Evolutionary conservation across 2,888 invertebrate species (phyloP).

Genomic region (Tillus elongatus): DNA sequence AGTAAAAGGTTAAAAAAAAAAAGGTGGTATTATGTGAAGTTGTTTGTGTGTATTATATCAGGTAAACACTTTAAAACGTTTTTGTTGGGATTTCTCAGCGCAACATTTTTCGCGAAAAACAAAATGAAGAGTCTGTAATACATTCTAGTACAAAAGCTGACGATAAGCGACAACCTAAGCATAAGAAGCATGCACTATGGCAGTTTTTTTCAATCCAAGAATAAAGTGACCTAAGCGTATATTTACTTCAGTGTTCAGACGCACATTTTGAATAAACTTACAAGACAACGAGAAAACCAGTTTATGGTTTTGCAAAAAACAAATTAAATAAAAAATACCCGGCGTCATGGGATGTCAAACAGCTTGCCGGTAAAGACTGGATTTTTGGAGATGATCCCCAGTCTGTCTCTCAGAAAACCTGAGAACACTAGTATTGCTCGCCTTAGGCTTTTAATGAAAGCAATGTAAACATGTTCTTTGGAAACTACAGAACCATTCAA

Average conservation of each 20-base stretch:
- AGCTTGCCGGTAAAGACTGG: conserved; percentile 23
- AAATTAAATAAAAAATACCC: conserved; percentile 14
- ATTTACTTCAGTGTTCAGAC: conserved; percentile 3
- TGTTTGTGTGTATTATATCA: neutral
- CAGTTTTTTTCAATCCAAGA: neutral
- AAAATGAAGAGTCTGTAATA: neutral
- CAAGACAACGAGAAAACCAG: conserved; percentile 15
- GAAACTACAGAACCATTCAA: conserved; percentile 9
- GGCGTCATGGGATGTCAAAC: conserved; percentile 16
- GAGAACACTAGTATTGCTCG: conserved; percentile 25
- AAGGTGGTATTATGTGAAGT: neutral
- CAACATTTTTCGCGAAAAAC: neutral
- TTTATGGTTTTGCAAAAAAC: conserved; percentile 21
- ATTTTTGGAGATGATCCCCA: conserved; percentile 11
- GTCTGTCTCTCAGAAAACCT: conserved; percentile 22
- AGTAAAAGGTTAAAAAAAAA: no score
- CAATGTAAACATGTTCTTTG: conserved; percentile 22
- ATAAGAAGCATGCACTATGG: conserved; percentile 1
- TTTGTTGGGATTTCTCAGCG: neutral
- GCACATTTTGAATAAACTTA: conserved; percentile 18
- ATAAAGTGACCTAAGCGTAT: neutral
- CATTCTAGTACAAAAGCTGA: neutral
- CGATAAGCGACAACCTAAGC: neutral
- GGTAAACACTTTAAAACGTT: neutral
- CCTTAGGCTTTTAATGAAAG: conserved; percentile 24